Conservation (phyloP, 2,888 invertebrate genomes). For the Pollenia angustigena region DNA sequence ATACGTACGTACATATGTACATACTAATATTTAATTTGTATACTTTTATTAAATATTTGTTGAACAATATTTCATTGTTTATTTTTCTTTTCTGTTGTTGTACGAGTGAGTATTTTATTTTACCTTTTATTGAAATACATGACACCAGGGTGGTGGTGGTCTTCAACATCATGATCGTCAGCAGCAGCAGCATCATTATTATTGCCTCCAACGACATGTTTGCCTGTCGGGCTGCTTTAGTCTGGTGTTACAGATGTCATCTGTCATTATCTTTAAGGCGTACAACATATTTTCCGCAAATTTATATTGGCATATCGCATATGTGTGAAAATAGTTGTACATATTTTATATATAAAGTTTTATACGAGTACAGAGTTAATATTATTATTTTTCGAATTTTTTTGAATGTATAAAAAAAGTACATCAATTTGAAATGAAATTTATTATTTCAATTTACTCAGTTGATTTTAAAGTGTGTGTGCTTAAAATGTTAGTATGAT, state of each 20-base stretch:
- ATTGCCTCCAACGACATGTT: conserved; percentile 40
- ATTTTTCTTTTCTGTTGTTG: neutral
- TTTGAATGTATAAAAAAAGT: no score
- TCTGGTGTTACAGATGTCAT: conserved; percentile 64
- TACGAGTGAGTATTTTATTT: conserved; percentile 5
- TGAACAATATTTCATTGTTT: conserved; percentile 52
- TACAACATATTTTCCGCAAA: conserved; percentile 46
- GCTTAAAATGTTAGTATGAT: no score
- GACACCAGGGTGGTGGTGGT: conserved; percentile 50
- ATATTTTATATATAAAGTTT: no score
- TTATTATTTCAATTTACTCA: no score
- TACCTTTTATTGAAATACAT: conserved; percentile 4
- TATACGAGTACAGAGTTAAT: no score
- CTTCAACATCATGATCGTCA: conserved; percentile 7
- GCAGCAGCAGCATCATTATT: neutral
- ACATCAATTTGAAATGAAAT: no score
- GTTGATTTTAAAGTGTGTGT: no score
- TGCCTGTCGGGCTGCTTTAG: conserved; percentile 44
- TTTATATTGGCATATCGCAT: conserved; percentile 43
- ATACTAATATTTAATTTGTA: neutral
- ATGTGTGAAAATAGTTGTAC: conserved; percentile 37
- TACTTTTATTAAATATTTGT: conserved; percentile 58
- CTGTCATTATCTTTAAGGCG: conserved; percentile 54
- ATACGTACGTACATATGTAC: no score
- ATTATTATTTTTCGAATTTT: no score